Evolutionary conservation across 2,113 vertebrate genomes (phyloP), one percentile per base, ranked within the genome.

Genomic region (Coreoperca whiteheadi): DNA sequence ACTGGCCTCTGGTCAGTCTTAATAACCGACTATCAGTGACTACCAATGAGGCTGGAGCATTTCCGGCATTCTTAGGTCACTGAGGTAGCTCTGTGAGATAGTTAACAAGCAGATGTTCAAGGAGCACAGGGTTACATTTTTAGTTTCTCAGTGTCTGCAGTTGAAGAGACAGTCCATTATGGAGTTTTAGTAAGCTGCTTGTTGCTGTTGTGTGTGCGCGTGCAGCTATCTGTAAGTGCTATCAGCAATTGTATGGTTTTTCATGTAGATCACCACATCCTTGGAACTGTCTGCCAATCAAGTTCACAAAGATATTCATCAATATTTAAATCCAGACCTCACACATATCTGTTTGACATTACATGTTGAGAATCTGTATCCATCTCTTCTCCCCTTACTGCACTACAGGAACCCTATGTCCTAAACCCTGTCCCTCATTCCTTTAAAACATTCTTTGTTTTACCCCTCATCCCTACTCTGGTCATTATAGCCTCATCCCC

Each of bases 311-410:
- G 18, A 50, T 51, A 51, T 70, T 50, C 0, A 60, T 51, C 10
- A 4, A 30, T 4, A 79, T 30, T 30, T 61, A 23, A 79, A 79
- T 53, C n/a, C 46, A 63, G 32, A 53, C 30, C 7, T 63, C 18
- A 23, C 61, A 53, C 67, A 46, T 5, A 30, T 37, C 53, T 54
- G 53, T 53, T 75, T 69, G 64, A 64, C 71, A 37, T 53, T 23
- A 30, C 41, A 48, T 65, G 43, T 79, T 0, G 0, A 59, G n/a
- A 41, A 28, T 41, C 61, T 51, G 46, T 28, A 59, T 39, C 20
- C 20, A 37, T 39, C 46, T 46, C 34, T 4, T 69, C 54, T 48
- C 14, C 25, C 21, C 11, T 68, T 30, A 32, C 4, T n/a, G 25
- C 28, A 37, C 21, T 9, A 25, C 37, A 50, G 60, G 21, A 39